These are phyloP conservation scores for Ascidia mentula DNA, from an alignment of 23 tunicate species.

Conservation along the genomic window DNA sequence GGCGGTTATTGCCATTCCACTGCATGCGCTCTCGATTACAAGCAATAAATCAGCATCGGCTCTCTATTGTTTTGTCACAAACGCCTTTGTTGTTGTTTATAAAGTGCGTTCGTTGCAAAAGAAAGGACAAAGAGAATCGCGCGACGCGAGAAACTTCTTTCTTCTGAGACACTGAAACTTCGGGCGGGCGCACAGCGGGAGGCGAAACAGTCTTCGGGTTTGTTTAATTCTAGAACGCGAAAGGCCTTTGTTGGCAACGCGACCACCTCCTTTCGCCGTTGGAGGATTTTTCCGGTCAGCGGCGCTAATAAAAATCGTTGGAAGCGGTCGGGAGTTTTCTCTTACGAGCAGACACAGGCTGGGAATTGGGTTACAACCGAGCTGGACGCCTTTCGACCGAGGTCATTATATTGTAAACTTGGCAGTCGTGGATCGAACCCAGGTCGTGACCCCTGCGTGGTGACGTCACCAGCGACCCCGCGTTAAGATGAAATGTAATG, in stretches of 20 bases:
- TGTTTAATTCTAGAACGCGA: neutral
- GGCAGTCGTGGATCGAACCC: neutral
- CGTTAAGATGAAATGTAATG: too few species aligned
- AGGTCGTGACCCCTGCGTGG: neutral
- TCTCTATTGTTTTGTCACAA: neutral
- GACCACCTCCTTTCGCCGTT: neutral
- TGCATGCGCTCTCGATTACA: neutral
- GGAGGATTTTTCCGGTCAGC: conserved; percentile 4
- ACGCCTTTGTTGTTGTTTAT: neutral
- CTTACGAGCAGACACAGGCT: neutral
- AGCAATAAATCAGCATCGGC: neutral
- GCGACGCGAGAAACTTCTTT: conserved; percentile 4
- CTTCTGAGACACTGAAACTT: too few species aligned
- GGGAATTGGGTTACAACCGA: neutral
- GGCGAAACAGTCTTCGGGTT: neutral
- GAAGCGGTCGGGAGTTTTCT: too few species aligned
- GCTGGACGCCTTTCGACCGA: neutral
- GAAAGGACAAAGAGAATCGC: neutral
- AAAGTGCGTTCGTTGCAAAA: neutral
- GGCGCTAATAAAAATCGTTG: too few species aligned
- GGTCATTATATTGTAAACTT: neutral
- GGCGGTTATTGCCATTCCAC: too few species aligned
- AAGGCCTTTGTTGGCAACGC: neutral
- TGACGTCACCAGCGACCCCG: too few species aligned
- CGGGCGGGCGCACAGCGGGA: neutral